Conservation (phyloP, 2,888 invertebrate genomes). For the Synanthedon myopaeformis region DNA sequence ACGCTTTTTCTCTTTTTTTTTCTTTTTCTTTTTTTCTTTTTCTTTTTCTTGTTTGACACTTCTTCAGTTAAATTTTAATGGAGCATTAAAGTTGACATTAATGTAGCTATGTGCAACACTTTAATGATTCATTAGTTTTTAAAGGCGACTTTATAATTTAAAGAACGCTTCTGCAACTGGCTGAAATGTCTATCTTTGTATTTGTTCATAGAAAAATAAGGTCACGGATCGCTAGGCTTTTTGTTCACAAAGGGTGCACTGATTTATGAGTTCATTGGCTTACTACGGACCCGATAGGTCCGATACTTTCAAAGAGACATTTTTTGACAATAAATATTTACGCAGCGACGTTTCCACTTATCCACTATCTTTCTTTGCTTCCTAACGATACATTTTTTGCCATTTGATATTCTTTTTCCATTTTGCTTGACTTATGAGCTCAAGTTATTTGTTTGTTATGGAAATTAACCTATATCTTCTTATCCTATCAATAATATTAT, state of each 20-base stretch:
- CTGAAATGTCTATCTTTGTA: no score
- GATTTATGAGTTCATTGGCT: neutral
- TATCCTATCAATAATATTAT: no score
- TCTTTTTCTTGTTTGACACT: no score
- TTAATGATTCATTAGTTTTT: no score
- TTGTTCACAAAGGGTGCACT: neutral
- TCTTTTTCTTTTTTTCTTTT: no score
- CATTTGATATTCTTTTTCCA: slow-evolving; percentile 7
- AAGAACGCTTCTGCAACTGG: no score
- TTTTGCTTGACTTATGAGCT: neutral
- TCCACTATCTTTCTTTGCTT: slow-evolving; percentile 6
- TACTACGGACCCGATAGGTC: neutral
- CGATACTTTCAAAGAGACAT: neutral
- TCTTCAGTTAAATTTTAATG: no score
- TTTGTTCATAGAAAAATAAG: neutral
- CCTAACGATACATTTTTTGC: slow-evolving; percentile 8
- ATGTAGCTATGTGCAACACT: no score
- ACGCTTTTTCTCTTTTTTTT: no score
- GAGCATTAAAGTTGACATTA: no score
- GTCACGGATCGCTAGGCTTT: neutral
- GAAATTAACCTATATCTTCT: no score
- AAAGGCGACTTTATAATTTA: no score
- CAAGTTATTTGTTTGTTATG: neutral
- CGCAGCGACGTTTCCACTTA: slow-evolving; percentile 7
- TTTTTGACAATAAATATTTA: neutral